Percentiles rank a stretch among this genome's conserved stretches.
phyloP scores from a whole-genome alignment of 1,140 invertebrate species.

The Latrodectus geometricus region DNA sequence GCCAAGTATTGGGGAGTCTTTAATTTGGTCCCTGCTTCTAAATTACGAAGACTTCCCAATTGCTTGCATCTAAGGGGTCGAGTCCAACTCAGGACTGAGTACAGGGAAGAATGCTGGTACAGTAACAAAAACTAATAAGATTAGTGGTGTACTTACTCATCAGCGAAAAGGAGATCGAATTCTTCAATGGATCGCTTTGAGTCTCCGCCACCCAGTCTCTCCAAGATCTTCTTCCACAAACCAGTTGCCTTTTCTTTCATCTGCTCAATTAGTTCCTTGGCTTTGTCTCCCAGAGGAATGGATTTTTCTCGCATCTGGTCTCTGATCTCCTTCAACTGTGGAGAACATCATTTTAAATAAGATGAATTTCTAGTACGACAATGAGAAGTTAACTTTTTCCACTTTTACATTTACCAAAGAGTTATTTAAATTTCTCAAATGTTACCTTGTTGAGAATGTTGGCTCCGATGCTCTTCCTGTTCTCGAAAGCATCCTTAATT shows the following conservation, averaged over 20 bases:
- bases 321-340: conserved; percentile 9
- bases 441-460: neutral
- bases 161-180: neutral
- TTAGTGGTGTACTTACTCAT: neutral
- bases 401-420: neutral
- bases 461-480: neutral
- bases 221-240: neutral
- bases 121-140: too few relatives aligned
- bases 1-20: too few relatives aligned
- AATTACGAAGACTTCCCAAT: too few relatives aligned
- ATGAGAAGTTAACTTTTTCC: neutral
- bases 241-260: conserved; percentile 9
- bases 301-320: conserved; percentile 2
- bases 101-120: too few relatives aligned
- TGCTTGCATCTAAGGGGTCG: too few relatives aligned
- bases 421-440: too few relatives aligned
- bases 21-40: too few relatives aligned
- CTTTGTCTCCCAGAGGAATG: neutral
- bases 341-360: neutral
- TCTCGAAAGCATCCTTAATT: neutral
- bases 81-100: too few relatives aligned
- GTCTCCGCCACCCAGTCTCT: conserved; percentile 1
- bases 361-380: neutral
- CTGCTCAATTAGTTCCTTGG: conserved; percentile 12
- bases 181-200: neutral